Percentiles rank a stretch among this genome's conserved stretches.
phyloP scores from a whole-genome alignment of 2,888 invertebrate species.

The Norana najaformis region DNA sequence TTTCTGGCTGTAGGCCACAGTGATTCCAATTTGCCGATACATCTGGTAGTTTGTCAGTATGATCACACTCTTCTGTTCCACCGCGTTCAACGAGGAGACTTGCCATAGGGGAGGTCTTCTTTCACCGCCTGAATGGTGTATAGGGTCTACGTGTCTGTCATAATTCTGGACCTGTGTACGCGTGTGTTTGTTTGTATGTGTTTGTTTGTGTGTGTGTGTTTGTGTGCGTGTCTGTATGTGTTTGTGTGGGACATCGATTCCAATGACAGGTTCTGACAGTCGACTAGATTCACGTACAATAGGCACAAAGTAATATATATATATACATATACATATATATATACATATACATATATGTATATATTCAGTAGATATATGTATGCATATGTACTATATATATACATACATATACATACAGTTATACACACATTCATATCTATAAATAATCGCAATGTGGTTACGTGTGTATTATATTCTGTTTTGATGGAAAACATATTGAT shows the following conservation, averaged over 20 bases:
- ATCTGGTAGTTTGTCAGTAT: background rate
- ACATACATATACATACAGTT: no score
- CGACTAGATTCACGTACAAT: background rate
- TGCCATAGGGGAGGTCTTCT: constrained; percentile 13
- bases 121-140: background rate
- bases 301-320: background rate
- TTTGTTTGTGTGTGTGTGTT: background rate
- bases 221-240: background rate
- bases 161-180: background rate
- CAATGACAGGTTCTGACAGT: background rate
- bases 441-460: no score
- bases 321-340: background rate
- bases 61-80: no score
- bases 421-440: no score
- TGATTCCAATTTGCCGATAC: background rate
- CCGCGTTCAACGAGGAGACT: background rate
- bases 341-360: background rate
- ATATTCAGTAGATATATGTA: no score
- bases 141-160: background rate
- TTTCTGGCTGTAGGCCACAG: background rate
- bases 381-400: no score
- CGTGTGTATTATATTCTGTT: no score
- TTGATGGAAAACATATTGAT: no score
- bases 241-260: background rate
- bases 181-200: background rate